These are phyloP conservation scores for Acomys russatus DNA, from an alignment of 2,797 vertebrate species.

Conservation along the genomic window DNA sequence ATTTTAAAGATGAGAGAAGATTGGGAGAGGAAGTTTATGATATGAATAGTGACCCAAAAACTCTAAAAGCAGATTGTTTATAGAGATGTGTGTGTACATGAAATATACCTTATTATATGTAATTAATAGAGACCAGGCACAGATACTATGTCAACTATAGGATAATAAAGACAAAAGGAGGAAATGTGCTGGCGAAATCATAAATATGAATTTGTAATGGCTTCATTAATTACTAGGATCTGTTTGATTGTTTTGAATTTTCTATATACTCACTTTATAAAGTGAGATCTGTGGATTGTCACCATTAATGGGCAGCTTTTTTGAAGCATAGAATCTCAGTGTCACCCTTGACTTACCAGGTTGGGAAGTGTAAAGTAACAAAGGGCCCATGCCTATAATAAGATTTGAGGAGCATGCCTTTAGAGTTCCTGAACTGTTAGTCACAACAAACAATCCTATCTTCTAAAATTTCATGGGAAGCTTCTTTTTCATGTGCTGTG, in stretches of 20 bases:
- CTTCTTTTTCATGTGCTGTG: neutral
- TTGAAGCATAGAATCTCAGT: neutral
- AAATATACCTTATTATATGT: neutral
- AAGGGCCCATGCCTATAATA: neutral
- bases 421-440: neutral
- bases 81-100: neutral
- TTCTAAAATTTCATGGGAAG: constrained; percentile 10
- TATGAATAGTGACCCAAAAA: neutral
- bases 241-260: neutral
- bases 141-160: neutral
- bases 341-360: neutral
- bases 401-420: neutral
- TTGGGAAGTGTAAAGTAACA: neutral
- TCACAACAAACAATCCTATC: neutral
- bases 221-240: neutral
- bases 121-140: constrained; percentile 18
- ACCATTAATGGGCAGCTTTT: neutral
- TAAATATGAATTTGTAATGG: neutral
- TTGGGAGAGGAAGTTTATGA: neutral
- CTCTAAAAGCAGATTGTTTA: neutral
- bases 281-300: too few relatives aligned
- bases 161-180: neutral
- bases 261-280: neutral
- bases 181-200: neutral
- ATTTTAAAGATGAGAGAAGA: constrained; percentile 17